Conservation (phyloP, 1,140 invertebrate species). For the Diuraphis noxia region DNA sequence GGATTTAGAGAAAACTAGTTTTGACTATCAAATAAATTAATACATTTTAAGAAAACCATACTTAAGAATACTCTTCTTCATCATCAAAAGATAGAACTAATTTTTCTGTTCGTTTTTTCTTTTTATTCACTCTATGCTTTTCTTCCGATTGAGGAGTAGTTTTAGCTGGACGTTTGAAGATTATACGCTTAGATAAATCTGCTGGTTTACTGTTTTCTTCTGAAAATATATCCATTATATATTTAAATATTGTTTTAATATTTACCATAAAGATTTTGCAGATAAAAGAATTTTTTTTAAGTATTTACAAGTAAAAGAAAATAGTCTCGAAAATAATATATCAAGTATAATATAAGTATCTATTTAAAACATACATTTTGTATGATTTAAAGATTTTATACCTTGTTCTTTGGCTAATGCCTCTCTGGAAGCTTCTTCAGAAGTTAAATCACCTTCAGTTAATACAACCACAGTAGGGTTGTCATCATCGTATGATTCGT, state of each 20-base stretch:
- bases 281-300: not conserved
- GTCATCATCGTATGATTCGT: conserved; percentile 67
- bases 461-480: conserved; percentile 82
- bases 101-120: conserved; percentile 44
- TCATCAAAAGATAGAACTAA: conserved; percentile 45
- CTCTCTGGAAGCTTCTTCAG: conserved; percentile 70
- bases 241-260: not conserved
- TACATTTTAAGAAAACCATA: not conserved
- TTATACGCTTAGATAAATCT: conserved; percentile 63
- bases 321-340: too few species aligned
- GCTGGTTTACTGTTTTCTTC: conserved; percentile 64
- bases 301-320: too few species aligned
- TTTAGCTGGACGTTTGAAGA: conserved; percentile 63
- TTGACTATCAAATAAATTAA: not conserved
- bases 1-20: not conserved
- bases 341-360: not conserved
- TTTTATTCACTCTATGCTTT: conserved; percentile 50
- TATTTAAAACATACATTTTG: not conserved
- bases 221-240: conserved; percentile 56
- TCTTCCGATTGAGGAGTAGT: conserved; percentile 43
- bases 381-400: not conserved
- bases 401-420: conserved; percentile 60
- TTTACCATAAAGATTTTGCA: not conserved
- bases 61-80: conserved; percentile 45
- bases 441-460: conserved; percentile 75